Percentiles rank a stretch among this genome's conserved stretches.
Evolutionary conservation across 2,888 invertebrate genomes (phyloP).

Genomic region (Noctua comes): DNA sequence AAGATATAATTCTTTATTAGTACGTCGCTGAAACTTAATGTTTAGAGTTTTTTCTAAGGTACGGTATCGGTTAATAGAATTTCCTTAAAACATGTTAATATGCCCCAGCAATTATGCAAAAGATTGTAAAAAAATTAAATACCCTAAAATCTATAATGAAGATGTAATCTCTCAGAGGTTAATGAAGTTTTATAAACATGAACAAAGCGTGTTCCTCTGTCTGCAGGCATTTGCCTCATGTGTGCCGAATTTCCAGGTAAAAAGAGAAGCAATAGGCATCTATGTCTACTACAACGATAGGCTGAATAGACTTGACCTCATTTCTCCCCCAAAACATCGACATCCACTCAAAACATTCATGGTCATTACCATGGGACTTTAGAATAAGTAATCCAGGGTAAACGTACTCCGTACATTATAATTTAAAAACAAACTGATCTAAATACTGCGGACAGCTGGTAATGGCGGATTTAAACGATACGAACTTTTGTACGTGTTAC

Average conservation of each 20-base stretch:
- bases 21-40: neutral
- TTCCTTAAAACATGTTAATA: neutral
- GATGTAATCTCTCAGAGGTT: neutral
- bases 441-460: conserved; percentile 65
- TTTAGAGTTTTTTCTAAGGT: neutral
- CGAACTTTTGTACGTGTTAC: conserved; percentile 21
- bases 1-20: neutral
- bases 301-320: conserved; percentile 38
- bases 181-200: neutral
- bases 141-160: neutral
- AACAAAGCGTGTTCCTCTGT: neutral
- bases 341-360: conserved; percentile 20
- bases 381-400: conserved; percentile 51
- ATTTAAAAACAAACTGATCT: conserved; percentile 61
- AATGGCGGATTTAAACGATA: conserved; percentile 56
- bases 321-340: conserved; percentile 16
- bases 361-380: conserved; percentile 28
- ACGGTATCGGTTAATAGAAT: neutral
- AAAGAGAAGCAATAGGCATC: neutral
- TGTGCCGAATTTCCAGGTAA: neutral
- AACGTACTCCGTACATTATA: conserved; percentile 57
- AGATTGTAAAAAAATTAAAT: neutral
- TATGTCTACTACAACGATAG: neutral
- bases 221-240: no score
- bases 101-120: neutral